A percentile compares a stretch with the other conserved stretches of the same genome.
These are phyloP conservation scores for Dipodomys spectabilis DNA, from an alignment of 2,113 vertebrate species.

Conservation along the genomic window DNA sequence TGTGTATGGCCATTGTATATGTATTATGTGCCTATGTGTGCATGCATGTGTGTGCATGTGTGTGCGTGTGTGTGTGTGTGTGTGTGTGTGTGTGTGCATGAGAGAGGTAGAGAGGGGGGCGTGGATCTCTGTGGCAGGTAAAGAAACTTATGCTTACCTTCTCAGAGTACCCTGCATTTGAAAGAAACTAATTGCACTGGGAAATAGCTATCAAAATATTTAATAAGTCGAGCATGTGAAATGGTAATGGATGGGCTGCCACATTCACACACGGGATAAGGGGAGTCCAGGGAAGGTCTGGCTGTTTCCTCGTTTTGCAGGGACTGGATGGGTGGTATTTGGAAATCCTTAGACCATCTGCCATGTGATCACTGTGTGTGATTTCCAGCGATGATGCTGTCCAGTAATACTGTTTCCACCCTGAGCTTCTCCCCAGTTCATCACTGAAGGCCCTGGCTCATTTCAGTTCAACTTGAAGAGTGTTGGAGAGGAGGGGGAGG, in stretches of 20 bases:
- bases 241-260: not conserved
- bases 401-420: not conserved
- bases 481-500: not conserved
- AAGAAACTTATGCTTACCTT: not conserved
- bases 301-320: too few species aligned
- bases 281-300: not conserved
- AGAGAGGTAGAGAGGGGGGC: too few species aligned
- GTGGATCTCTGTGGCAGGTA: not conserved
- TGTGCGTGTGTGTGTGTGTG: too few species aligned
- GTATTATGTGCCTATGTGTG: too few species aligned
- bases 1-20: too few species aligned
- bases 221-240: conserved; percentile 3
- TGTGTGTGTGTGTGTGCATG: not conserved
- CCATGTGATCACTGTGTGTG: not conserved
- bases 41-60: too few species aligned
- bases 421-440: not conserved
- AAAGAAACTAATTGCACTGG: conserved; percentile 24
- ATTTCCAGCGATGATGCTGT: not conserved
- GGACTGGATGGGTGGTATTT: not conserved
- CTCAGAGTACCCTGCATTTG: conserved; percentile 16
- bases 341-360: not conserved
- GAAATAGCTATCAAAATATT: conserved; percentile 61
- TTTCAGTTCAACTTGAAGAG: not conserved
- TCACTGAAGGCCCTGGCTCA: not conserved
- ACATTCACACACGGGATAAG: conserved; percentile 29